Evolutionary conservation across 2,888 invertebrate genomes (phyloP).

Genomic region (Arrhopalites spinosus): DNA sequence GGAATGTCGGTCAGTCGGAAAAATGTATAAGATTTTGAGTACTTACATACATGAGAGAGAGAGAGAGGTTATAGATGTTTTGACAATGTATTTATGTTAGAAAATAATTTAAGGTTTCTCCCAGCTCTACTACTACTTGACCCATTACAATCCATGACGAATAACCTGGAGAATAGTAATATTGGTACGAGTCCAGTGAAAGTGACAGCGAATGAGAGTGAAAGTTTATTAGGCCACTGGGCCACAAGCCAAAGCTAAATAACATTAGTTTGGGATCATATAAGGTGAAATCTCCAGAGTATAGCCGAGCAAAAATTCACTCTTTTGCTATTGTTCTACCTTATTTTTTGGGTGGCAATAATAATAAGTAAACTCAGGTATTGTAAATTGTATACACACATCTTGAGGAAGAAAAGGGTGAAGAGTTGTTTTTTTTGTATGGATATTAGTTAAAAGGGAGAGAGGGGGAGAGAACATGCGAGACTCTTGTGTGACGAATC

Average conservation of each 20-base stretch:
- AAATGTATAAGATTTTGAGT: background rate
- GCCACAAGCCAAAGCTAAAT: conserved; percentile 3
- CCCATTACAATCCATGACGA: too few species aligned
- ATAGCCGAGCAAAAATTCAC: too few species aligned
- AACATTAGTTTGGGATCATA: background rate
- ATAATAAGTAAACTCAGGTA: background rate
- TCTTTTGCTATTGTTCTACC: background rate
- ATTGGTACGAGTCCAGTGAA: background rate
- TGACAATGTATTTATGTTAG: conserved; percentile 3
- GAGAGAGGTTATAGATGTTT: background rate
- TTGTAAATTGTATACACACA: background rate
- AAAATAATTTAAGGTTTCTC: background rate
- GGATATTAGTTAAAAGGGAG: conserved; percentile 8
- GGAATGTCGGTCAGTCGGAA: conserved; percentile 17
- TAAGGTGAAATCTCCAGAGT: background rate
- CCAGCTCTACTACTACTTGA: too few species aligned
- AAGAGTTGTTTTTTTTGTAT: background rate
- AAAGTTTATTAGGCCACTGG: conserved; percentile 29
- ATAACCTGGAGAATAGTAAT: background rate
- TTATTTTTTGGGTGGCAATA: conserved; percentile 9
- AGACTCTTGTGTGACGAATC: conserved; percentile 27
- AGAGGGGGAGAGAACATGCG: conserved; percentile 15
- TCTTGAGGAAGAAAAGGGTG: background rate
- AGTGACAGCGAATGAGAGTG: conserved; percentile 12
- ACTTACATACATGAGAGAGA: too few species aligned